A percentile compares a stretch with the other conserved stretches of the same genome.
These are phyloP conservation scores for Pyrrhia umbra DNA, from an alignment of 2,888 invertebrate species.

Conservation along the genomic window DNA sequence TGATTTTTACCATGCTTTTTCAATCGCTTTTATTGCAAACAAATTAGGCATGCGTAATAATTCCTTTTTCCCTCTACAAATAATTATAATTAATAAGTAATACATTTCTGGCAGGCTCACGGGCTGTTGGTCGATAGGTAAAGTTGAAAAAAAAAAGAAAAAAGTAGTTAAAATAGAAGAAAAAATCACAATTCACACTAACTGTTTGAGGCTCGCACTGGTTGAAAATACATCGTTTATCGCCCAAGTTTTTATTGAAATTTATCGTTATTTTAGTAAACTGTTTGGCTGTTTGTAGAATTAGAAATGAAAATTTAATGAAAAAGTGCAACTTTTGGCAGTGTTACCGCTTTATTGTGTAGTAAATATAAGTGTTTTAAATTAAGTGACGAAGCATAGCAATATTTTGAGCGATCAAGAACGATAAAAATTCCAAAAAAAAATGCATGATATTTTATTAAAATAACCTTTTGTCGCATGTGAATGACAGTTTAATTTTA, in stretches of 20 bases:
- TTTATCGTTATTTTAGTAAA: slow-evolving; percentile 26
- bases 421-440: slow-evolving; percentile 45
- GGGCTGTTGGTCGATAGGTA: slow-evolving; percentile 82
- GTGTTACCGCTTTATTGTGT: slow-evolving; percentile 61
- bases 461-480: slow-evolving; percentile 52
- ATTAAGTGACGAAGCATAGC: slow-evolving; percentile 65
- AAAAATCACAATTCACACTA: slow-evolving; percentile 57
- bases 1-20: slow-evolving; percentile 68
- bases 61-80: slow-evolving; percentile 51
- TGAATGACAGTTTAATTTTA: slow-evolving; percentile 36
- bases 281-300: slow-evolving; percentile 63
- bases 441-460: slow-evolving; percentile 63
- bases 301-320: slow-evolving; percentile 35
- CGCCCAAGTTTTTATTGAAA: slow-evolving; percentile 19
- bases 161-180: slow-evolving; percentile 52
- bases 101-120: slow-evolving; percentile 75
- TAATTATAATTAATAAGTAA: slow-evolving; percentile 56
- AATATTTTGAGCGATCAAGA: slow-evolving; percentile 85
- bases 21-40: slow-evolving; percentile 65
- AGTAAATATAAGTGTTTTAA: slow-evolving; percentile 59
- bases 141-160: slow-evolving; percentile 63
- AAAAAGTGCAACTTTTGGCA: slow-evolving; percentile 61
- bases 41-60: slow-evolving; percentile 73
- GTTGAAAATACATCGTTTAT: slow-evolving; percentile 33
- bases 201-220: slow-evolving; percentile 61